Percentiles rank a stretch among this genome's conserved stretches.
Evolutionary conservation across 2,888 invertebrate genomes (phyloP).

Genomic region (Conistra vaccinii): DNA sequence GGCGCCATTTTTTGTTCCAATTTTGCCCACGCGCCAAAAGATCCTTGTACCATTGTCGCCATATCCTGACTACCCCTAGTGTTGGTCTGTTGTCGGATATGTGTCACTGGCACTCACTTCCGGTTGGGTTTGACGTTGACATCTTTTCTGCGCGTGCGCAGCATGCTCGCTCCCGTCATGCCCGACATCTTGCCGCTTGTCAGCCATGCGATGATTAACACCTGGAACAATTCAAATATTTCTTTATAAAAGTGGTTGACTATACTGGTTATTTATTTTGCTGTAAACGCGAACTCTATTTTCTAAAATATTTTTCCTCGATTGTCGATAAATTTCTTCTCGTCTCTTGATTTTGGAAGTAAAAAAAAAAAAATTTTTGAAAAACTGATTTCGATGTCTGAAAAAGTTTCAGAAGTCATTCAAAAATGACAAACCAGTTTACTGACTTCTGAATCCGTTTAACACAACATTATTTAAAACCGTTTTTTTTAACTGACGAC

Average conservation of each 20-base stretch:
- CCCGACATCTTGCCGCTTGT: conserved; percentile 87
- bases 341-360: background rate
- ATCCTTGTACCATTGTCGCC: background rate
- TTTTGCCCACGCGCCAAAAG: background rate
- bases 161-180: conserved; percentile 93
- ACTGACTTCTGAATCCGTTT: too few relatives aligned
- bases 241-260: conserved; percentile 16
- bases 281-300: background rate
- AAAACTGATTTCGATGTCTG: too few relatives aligned
- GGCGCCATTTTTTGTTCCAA: background rate
- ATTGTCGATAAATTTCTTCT: background rate
- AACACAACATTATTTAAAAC: too few relatives aligned
- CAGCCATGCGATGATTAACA: conserved; percentile 84
- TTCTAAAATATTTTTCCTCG: background rate
- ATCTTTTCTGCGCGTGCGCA: conserved; percentile 96
- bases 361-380: too few relatives aligned
- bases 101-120: conserved; percentile 90
- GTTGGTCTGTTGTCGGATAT: conserved; percentile 37
- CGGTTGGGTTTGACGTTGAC: conserved; percentile 97
- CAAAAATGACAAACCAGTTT: too few relatives aligned
- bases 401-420: too few relatives aligned
- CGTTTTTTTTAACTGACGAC: background rate
- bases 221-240: conserved; percentile 70
- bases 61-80: conserved; percentile 8
- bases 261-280: background rate